Conservation (phyloP, 2,797 vertebrate genomes). For the Oryzias dopingdopingensis region DNA sequence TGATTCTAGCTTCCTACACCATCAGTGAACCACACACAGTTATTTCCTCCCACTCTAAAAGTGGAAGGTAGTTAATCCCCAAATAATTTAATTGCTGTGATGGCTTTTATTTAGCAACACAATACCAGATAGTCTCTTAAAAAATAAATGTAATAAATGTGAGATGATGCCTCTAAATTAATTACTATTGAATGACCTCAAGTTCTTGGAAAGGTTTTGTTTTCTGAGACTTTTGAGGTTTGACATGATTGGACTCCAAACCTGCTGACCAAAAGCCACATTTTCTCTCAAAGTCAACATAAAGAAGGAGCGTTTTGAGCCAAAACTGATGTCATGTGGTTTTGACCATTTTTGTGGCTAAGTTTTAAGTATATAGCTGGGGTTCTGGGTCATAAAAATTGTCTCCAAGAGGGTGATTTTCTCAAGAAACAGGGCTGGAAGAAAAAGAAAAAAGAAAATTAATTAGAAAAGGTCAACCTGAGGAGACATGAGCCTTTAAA, state of each 20-base stretch:
- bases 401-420: constrained; percentile 19
- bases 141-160: neutral
- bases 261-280: constrained; percentile 15
- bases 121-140: neutral
- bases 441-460: constrained; percentile 1
- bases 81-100: neutral
- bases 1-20: constrained; percentile 37
- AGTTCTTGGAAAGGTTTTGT: neutral
- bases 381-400: constrained; percentile 16
- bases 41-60: neutral
- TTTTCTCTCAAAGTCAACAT: constrained; percentile 4
- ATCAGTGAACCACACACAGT: constrained; percentile 36
- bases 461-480: constrained; percentile 3
- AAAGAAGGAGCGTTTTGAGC: constrained; percentile 4
- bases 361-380: constrained; percentile 29
- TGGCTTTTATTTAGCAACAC: neutral
- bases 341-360: constrained; percentile 12
- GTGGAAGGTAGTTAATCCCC: constrained; percentile 9
- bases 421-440: neutral
- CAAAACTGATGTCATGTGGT: constrained; percentile 46
- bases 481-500: neutral
- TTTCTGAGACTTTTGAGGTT: constrained; percentile 1
- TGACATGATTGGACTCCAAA: constrained; percentile 10
- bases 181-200: neutral
- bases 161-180: neutral